Base-by-base conservation (phyloP, 2,113 vertebrate species). In the Phrynocephalus versicolor region DNA sequence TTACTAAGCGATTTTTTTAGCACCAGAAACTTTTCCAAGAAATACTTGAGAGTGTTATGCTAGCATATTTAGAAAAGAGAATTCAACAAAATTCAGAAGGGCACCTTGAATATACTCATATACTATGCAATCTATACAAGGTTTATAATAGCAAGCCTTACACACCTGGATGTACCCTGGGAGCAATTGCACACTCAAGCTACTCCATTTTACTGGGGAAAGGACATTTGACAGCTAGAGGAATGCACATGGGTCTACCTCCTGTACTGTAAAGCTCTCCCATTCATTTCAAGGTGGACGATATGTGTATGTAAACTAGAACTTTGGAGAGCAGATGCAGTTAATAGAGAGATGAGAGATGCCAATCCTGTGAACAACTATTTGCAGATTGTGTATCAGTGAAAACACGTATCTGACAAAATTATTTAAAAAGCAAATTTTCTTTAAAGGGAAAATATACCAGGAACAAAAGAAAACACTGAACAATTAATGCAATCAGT, bases 401-500 rank as follows among this genome's bases (percentile, higher is more conserved):
- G 16, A 37, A 69, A 69, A 77, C 10, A 4, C 25, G 37, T 7
- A 3, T 77, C 19, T 67, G 33, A n/a, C 67, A 79, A 79, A 85
- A 79, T 71, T 12, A 79, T 85, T 85, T 79, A 85, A 69, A 2
- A 27, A 57, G 27, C 25, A 21, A 23, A 71, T 71, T 79, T 79
- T 41, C 65, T 70, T 30, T 70, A 67, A 37, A 27, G 16, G 12
- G 37, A 4, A 41, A 58, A 35, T 30, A 62, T n/a, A 10, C 21
- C 60, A 25, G 27, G 55, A n/a, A 57, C 51, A 70, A 30, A 25
- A 10, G 69, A 13, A 30, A 23, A 21, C 1, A 27, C 27, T 21
- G 30, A 85, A 23, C 51, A 78, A 85, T 85, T 71, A 77, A 78
- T 85, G 58, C 33, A 71, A 85, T 79, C 75, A 79, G 27, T 6